Evolutionary conservation across 2,888 invertebrate genomes (phyloP).

Genomic region (Oscheius sp.): DNA sequence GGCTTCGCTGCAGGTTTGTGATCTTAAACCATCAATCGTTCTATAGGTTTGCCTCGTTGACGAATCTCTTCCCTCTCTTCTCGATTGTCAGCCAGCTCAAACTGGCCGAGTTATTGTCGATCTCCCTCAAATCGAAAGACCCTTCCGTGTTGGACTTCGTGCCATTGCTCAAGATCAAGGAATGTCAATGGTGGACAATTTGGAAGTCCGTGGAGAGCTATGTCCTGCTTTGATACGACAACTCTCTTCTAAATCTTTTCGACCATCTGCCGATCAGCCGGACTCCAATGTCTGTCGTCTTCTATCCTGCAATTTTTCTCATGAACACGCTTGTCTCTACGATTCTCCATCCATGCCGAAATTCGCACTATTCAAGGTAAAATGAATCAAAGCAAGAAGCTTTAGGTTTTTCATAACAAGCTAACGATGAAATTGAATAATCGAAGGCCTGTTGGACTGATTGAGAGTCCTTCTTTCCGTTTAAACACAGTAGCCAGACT

Average conservation of each 20-base stretch:
- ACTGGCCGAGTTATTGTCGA: conserved; percentile 54
- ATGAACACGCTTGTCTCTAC: conserved; percentile 64
- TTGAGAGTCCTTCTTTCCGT: conserved; percentile 65
- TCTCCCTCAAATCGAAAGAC: conserved; percentile 52
- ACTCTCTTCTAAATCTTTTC: conserved; percentile 53
- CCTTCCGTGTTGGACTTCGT: conserved; percentile 56
- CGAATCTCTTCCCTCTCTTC: conserved; percentile 51
- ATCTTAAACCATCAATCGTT: background rate
- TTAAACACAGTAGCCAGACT: conserved; percentile 65
- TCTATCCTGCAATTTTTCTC: conserved; percentile 61
- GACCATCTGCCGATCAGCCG: conserved; percentile 45
- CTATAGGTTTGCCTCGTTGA: conserved; percentile 57
- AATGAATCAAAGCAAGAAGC: background rate
- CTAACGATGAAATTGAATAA: conserved; percentile 41
- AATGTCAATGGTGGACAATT: conserved; percentile 57
- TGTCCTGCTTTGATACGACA: conserved; percentile 51
- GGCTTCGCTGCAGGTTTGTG: conserved; percentile 45
- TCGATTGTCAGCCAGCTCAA: conserved; percentile 54
- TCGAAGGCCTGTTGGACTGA: conserved; percentile 56
- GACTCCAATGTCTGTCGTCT: conserved; percentile 67
- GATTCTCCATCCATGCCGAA: conserved; percentile 53
- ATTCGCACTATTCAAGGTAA: conserved; percentile 41
- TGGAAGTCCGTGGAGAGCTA: conserved; percentile 39
- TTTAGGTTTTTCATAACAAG: conserved; percentile 42
- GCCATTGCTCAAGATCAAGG: conserved; percentile 53